Evolutionary conservation across 2,797 vertebrate species (phyloP).

Genomic region (Platalea minor): DNA sequence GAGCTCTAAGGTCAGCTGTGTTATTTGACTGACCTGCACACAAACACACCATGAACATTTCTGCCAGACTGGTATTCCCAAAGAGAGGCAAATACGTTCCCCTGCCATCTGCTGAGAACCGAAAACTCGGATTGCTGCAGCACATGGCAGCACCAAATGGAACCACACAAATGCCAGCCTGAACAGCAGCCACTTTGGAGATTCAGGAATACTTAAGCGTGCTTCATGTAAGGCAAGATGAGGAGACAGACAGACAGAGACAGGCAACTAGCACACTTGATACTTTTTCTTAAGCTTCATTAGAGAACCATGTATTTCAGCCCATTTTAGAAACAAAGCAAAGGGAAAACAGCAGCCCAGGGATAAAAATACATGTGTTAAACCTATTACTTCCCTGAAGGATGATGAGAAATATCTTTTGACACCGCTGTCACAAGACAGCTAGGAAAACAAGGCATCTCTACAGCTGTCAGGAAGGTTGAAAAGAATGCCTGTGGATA

Average conservation of each 20-base stretch:
- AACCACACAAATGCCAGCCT: neutral
- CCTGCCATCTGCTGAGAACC: neutral
- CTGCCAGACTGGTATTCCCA: neutral
- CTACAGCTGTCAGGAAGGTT: neutral
- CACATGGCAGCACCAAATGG: neutral
- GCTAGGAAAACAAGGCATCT: constrained; percentile 1
- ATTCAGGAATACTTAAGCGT: neutral
- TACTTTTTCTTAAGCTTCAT: neutral
- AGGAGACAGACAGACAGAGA: neutral
- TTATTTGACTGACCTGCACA: neutral
- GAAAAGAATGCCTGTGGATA: neutral
- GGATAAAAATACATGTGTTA: neutral
- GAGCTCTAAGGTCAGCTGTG: neutral
- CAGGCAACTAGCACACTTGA: neutral
- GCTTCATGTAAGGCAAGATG: neutral
- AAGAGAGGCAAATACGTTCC: neutral
- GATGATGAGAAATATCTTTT: neutral
- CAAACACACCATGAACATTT: neutral
- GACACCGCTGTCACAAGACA: neutral
- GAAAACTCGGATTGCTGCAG: neutral
- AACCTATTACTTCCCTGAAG: neutral
- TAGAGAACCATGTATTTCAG: neutral
- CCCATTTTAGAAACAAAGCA: constrained; percentile 3
- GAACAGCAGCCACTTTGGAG: neutral
- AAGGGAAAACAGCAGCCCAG: neutral